These are phyloP conservation scores for Ypsolopha scabrella DNA, from an alignment of 2,888 invertebrate species.

Conservation along the genomic window DNA sequence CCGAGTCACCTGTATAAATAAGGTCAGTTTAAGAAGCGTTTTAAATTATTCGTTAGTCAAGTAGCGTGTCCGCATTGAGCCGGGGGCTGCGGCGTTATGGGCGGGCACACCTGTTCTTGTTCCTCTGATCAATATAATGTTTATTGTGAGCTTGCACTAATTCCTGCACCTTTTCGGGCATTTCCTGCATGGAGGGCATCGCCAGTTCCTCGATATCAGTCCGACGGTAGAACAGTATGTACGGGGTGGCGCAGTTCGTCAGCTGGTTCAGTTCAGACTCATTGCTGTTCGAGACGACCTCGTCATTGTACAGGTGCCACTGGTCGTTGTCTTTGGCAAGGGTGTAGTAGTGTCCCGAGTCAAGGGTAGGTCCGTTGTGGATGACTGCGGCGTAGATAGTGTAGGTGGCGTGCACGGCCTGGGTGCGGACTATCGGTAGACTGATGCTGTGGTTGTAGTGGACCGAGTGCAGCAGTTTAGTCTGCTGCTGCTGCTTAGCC, in stretches of 20 bases:
- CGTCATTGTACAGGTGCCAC: constrained; percentile 89
- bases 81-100: constrained; percentile 29
- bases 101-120: constrained; percentile 25
- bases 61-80: background rate
- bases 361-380: constrained; percentile 85
- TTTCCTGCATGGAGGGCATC: constrained; percentile 32
- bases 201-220: constrained; percentile 51
- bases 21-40: too few relatives aligned
- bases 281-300: constrained; percentile 73
- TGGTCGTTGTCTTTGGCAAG: constrained; percentile 76
- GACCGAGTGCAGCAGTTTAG: constrained; percentile 82
- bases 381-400: constrained; percentile 86
- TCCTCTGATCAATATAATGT: constrained; percentile 33
- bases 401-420: constrained; percentile 62
- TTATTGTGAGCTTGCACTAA: constrained; percentile 44
- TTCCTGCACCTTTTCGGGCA: constrained; percentile 40
- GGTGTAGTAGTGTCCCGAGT: constrained; percentile 91
- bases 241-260: constrained; percentile 82
- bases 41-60: too few relatives aligned
- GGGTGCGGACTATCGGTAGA: constrained; percentile 50
- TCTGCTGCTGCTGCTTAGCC: constrained; percentile 71
- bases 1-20: too few relatives aligned
- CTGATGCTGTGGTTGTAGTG: constrained; percentile 69
- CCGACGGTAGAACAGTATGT: constrained; percentile 80
- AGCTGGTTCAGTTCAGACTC: constrained; percentile 73